These are phyloP conservation scores for Charanyca ferruginea DNA, from an alignment of 2,888 invertebrate species.

Conservation along the genomic window DNA sequence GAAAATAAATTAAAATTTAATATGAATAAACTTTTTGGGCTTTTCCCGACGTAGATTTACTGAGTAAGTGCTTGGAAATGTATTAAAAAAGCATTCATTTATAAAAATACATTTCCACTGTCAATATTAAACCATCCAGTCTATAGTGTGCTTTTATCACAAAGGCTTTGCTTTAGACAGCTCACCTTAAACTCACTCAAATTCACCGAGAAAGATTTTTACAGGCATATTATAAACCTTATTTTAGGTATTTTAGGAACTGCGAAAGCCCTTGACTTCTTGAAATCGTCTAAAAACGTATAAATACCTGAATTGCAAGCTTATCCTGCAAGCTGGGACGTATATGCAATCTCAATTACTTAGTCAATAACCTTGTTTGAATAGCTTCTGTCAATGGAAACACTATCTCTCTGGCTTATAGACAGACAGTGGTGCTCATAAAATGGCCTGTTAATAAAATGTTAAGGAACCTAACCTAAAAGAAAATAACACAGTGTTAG, in stretches of 20 bases:
- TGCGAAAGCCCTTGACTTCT: background rate
- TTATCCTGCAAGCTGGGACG: conserved; percentile 4
- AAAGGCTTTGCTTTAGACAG: too few species aligned
- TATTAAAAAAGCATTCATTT: background rate
- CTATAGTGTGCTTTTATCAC: too few species aligned
- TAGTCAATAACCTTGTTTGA: conserved; percentile 58
- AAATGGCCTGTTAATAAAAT: background rate
- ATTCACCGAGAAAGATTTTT: too few species aligned
- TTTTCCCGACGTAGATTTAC: background rate
- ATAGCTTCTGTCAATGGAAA: conserved; percentile 56
- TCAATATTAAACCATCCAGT: background rate
- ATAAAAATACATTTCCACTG: background rate
- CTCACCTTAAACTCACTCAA: too few species aligned
- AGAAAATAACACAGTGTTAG: background rate
- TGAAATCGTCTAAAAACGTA: background rate
- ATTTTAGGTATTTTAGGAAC: too few species aligned
- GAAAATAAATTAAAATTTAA: background rate
- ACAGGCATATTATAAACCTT: too few species aligned
- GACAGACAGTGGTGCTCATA: conserved; percentile 10
- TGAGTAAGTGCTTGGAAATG: background rate
- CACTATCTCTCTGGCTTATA: conserved; percentile 34
- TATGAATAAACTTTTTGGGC: too few species aligned
- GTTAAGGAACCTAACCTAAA: background rate
- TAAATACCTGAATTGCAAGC: background rate
- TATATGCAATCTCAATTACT: conserved; percentile 54